Base-by-base conservation (phyloP, 2,797 vertebrate species). In the Sebastes iracundus region DNA sequence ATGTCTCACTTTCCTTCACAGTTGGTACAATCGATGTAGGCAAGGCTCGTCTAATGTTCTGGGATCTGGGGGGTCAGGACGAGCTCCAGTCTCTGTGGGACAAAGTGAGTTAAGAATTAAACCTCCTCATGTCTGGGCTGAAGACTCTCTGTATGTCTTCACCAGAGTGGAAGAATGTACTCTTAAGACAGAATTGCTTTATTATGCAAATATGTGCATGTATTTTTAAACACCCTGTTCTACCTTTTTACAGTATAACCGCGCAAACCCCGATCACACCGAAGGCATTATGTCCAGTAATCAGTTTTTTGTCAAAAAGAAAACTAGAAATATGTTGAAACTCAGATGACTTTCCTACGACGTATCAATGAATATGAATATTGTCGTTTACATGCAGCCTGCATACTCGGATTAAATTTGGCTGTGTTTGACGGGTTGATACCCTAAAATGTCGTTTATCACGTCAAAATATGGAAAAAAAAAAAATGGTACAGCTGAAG, bases 51-150 rank as follows among this genome's bases (percentile, higher is more conserved):
- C 96, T 99, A 0, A 99, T 99, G 98, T 99, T 99, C 91, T 99
- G 99, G 99, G 99, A 99, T 90, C 96, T 99, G 4, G 99, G 99
- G 0, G 99, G 99, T 10, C 99, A 99, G 87, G 98, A 99, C 2
- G 99, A 99, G 66, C 95, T 99, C 1, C 98, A 99, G 91, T 97
- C 98, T 23, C 93, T 99, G 11, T 99, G 99, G 99, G 99, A 99
- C 90, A 99, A 99, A 97, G 99, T 99, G 78, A 91, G 96, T 87
- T 4, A 4, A 28, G 53, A 65, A 49, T 12, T 0, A 30, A 49
- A 33, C 10, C 9, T 18, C 13, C 22, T 55, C 25, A 27, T 56
- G 46, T 46, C 16, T 16, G 7, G 7, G 18, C 7, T 52, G 46
- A 52, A 52, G 46, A 8, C 23, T 22, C 25, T 60, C 14, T 58